Evolutionary conservation across 1,140 invertebrate species (phyloP), one percentile per base, ranked within the genome.

Genomic region (Tetramorium parvispinum): DNA sequence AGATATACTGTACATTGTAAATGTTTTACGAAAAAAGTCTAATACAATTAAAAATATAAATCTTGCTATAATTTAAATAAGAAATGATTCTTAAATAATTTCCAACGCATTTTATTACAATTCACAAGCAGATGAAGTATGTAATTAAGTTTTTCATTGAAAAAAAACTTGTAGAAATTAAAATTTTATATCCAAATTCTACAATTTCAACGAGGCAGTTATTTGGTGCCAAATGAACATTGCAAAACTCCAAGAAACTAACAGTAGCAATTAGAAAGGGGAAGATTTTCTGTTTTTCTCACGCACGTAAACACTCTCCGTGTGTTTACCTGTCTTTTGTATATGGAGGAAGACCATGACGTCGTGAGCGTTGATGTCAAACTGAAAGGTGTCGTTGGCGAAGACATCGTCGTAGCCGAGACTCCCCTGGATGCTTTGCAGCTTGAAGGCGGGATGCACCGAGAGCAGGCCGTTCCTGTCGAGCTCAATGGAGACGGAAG

Each of bases 341-440:
- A 99, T 99, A 94, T 99, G 99, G 61, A 99, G 95, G 94, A 99
- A 99, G 24, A 99, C 99, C 96, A 99, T 98, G 24, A 99, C 99
- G 96, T 99, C 99, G 91, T 98, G 97, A 8, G 97, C 97, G 93
- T 98, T 97, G 93, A 99, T 97, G 93, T 98, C 97, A 95, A 98
- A 98, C 88, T 97, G 96, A 94, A 98, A 98, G 93, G 98, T 97
- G 93, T 98, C 97, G 91, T 97, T 97, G 70, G 93, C 89, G 21
- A 98, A 96, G 87, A 98, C 97, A 94, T 98, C 97, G 90, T 98
- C 97, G 92, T 98, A 98, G 55, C 95, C 95, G 4, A 96, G 92
- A 71, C 95, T 95, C 24, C 95, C 94, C 82, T 95, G 95, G 40
- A 95, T 92, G 68, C 94, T 94, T 78, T 94, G 94, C 4, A 95